Percentiles rank a stretch among this genome's conserved stretches.
phyloP scores from a whole-genome alignment of 2,113 vertebrate species.

The Sinosuthora webbiana region DNA sequence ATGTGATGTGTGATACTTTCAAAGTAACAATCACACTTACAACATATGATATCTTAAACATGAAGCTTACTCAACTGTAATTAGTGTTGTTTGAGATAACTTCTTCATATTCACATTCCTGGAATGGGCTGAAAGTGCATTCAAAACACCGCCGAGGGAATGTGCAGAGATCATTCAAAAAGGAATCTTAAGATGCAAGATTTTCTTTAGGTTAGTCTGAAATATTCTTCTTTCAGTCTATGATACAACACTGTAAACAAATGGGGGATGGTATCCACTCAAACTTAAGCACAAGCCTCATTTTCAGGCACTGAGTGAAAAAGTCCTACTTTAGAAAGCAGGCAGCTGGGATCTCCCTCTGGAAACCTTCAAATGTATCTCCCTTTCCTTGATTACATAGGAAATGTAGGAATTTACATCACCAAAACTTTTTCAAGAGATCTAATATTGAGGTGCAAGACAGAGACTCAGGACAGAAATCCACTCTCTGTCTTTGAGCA shows the following conservation, averaged over 20 bases:
- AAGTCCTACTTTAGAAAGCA: neutral
- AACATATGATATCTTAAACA: conserved; percentile 47
- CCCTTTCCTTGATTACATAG: neutral
- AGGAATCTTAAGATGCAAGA: conserved; percentile 69
- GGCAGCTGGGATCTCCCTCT: conserved; percentile 15
- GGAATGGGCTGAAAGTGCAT: conserved; percentile 66
- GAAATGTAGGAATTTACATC: neutral
- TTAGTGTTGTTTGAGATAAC: conserved; percentile 66
- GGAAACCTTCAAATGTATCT: conserved; percentile 1
- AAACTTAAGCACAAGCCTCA: conserved; percentile 45
- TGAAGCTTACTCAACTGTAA: conserved; percentile 67
- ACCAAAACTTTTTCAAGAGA: neutral
- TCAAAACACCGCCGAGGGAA: conserved; percentile 65
- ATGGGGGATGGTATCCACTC: conserved; percentile 51
- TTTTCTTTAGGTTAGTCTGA: conserved; percentile 67
- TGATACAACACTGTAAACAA: conserved; percentile 52
- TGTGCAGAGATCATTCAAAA: conserved; percentile 69
- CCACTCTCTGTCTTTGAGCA: neutral
- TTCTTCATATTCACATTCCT: conserved; percentile 69
- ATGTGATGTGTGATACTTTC: neutral
- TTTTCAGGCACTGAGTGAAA: conserved; percentile 24
- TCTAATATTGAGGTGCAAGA: neutral
- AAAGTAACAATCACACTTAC: conserved; percentile 49
- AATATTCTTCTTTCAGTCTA: conserved; percentile 52
- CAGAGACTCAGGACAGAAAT: neutral